Evolutionary conservation across 2,113 vertebrate species (phyloP).

Genomic region (Equus quagga): DNA sequence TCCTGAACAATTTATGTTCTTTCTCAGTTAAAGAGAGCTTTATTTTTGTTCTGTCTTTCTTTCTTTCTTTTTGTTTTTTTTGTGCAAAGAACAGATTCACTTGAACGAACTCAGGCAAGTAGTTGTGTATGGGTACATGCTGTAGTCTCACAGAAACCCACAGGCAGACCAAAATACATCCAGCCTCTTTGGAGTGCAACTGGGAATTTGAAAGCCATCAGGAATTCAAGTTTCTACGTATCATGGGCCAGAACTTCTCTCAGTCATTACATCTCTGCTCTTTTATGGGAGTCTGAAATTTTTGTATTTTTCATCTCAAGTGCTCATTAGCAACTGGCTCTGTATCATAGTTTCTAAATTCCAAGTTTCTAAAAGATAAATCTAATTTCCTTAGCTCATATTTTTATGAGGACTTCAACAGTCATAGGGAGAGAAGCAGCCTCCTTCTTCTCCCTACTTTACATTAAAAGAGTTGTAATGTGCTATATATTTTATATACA

Average conservation of each 20-base stretch:
- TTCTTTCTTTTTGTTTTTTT: not conserved
- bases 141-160: not conserved
- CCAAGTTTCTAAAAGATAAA: not conserved
- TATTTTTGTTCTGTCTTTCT: not conserved
- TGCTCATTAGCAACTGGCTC: not conserved
- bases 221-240: not conserved
- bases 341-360: not conserved
- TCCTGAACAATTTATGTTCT: not conserved
- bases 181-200: not conserved
- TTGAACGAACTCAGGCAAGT: not conserved
- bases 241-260: not conserved
- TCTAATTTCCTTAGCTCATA: not conserved
- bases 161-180: not conserved
- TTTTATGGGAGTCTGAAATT: not conserved
- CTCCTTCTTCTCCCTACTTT: not conserved
- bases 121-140: not conserved
- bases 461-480: not conserved
- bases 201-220: not conserved
- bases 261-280: not conserved
- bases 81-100: not conserved
- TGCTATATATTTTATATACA: not conserved
- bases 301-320: not conserved
- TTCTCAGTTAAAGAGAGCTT: not conserved
- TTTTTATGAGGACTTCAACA: not conserved
- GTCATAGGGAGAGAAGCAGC: not conserved